Evolutionary conservation across 2,888 invertebrate species (phyloP), one percentile per base, ranked within the genome.

Genomic region (Heliconius ethilla): DNA sequence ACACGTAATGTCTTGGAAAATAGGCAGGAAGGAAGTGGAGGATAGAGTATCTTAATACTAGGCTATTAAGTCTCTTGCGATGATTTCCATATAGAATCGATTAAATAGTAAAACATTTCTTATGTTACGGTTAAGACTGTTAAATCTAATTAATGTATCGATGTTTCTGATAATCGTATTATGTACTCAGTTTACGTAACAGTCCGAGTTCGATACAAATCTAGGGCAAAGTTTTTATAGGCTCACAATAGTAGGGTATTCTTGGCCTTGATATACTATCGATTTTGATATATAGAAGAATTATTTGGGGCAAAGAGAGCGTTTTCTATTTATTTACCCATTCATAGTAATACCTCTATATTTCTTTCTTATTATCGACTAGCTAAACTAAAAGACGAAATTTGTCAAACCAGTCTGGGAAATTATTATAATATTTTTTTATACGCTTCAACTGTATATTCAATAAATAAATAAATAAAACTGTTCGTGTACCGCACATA

Each of bases 151-250:
- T 40, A 25, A 67, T 37, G 40, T 40, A n/a, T 67, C 67, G 69
- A 69, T 69, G 69, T 40, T 69, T 59, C 72, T 72, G 25, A n/a
- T 72, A 72, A 72, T 72, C 72, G 55, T 59, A 37, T 72, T 72
- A 72, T 72, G 59, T 55, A n/a, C 62, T 45, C 40, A 76, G 51
- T 62, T 76, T 27, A 69, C 33, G 75, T 69, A 76, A 76, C 62
- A 55, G 37, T 69, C 15, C 55, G 70, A 55, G 27, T n/a, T 59
- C 37, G n/a, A 76, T 69, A 76, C 37, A 59, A 59, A 76, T 70
- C 69, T 76, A 69, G 75, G 69, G 37, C 75, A 75, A 40, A 18
- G 55, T 40, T 40, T 62, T 63, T 74, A n/a, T 74, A 74, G 74
- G 63, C 63, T 65, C 27, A 74, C 63, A 27, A 45, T 65, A 45